Percentiles rank a stretch among this genome's conserved stretches.
These are phyloP conservation scores for Aporophyla nigra DNA, from an alignment of 2,888 invertebrate genomes.

Conservation along the genomic window DNA sequence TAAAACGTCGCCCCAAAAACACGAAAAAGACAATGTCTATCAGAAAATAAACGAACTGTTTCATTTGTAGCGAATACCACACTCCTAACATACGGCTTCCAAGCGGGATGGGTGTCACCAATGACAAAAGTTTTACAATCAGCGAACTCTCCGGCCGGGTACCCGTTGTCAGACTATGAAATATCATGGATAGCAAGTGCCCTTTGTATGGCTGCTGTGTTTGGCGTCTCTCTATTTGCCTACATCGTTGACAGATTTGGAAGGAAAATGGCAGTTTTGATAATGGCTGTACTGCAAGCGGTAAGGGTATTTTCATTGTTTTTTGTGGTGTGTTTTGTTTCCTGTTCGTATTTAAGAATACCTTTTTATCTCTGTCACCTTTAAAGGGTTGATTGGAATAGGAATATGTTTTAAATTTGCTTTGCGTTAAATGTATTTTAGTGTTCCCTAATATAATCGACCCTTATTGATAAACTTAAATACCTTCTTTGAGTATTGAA, in stretches of 20 bases:
- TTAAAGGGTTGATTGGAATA: neutral
- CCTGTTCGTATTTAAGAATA: neutral
- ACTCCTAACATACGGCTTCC: constrained; percentile 79
- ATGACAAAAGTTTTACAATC: constrained; percentile 79
- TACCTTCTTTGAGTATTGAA: neutral
- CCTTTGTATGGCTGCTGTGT: constrained; percentile 79
- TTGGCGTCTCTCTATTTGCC: constrained; percentile 82
- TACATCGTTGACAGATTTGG: constrained; percentile 80
- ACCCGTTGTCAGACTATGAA: constrained; percentile 74
- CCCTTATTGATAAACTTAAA: neutral
- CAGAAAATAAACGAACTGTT: constrained; percentile 39
- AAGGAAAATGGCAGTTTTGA: constrained; percentile 80
- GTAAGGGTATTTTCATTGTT: constrained; percentile 36
- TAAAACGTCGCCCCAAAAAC: neutral
- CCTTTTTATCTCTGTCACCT: neutral
- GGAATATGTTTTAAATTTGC: neutral
- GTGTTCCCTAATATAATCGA: neutral
- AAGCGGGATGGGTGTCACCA: constrained; percentile 84
- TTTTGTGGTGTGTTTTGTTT: neutral
- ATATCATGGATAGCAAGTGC: constrained; percentile 83
- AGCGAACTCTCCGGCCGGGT: constrained; percentile 72
- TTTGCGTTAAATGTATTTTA: neutral
- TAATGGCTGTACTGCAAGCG: constrained; percentile 75
- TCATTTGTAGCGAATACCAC: constrained; percentile 80
- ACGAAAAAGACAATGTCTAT: constrained; percentile 12